phyloP scores from a whole-genome alignment of 2,797 vertebrate genomes.

The Microcaecilia unicolor region DNA sequence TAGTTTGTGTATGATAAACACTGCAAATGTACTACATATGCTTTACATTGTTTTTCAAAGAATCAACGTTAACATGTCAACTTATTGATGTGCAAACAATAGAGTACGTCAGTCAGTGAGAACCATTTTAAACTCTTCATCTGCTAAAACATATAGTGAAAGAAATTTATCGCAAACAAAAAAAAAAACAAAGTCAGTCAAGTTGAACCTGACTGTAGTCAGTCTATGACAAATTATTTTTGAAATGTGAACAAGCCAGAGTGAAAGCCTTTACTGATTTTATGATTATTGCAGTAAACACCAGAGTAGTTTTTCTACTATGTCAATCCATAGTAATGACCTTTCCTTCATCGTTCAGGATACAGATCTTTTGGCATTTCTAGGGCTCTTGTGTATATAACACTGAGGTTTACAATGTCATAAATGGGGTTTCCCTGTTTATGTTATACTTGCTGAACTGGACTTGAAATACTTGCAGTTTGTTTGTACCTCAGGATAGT shows the following conservation, averaged over 20 bases:
- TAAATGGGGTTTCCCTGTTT: too few relatives aligned
- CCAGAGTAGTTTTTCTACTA: background rate
- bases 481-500: too few relatives aligned
- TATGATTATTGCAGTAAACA: background rate
- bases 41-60: background rate
- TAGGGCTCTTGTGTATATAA: background rate
- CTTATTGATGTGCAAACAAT: constrained; percentile 3
- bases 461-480: too few relatives aligned
- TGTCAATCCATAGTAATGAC: background rate
- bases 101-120: constrained; percentile 3
- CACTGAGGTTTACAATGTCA: too few relatives aligned
- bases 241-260: constrained; percentile 1
- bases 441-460: too few relatives aligned
- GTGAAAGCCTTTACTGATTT: constrained; percentile 4
- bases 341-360: background rate
- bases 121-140: constrained; percentile 3
- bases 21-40: too few relatives aligned
- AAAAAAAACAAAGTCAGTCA: constrained; percentile 7
- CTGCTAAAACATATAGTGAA: background rate
- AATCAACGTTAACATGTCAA: constrained; percentile 4
- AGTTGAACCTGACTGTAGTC: too few relatives aligned
- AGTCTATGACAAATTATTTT: constrained; percentile 8
- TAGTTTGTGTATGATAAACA: too few relatives aligned
- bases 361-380: background rate
- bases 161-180: background rate